Conservation (phyloP, 2,888 invertebrate genomes). For the Caenorhabditis becei region DNA sequence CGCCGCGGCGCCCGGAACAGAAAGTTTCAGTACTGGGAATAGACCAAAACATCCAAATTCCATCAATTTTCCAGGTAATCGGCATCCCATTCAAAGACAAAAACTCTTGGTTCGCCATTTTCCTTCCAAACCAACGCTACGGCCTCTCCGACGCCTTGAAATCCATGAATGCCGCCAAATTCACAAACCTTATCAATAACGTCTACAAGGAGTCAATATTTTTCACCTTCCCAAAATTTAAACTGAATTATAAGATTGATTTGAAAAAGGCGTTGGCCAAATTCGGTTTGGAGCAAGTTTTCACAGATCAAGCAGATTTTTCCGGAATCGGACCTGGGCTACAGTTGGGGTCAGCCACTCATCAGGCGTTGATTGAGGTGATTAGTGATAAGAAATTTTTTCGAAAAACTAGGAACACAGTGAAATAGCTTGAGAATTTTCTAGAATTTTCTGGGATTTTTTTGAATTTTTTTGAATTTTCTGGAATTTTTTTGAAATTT, state of each 20-base stretch:
- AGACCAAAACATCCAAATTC: background rate
- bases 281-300: conserved; percentile 55
- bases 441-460: too few species aligned
- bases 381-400: background rate
- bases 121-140: conserved; percentile 32
- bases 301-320: conserved; percentile 53
- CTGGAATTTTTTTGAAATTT: too few species aligned
- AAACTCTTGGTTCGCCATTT: conserved; percentile 45
- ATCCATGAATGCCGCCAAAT: conserved; percentile 30
- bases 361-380: conserved; percentile 77
- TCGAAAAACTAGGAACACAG: too few species aligned
- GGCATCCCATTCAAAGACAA: conserved; percentile 57
- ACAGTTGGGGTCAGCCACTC: conserved; percentile 70
- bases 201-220: conserved; percentile 22
- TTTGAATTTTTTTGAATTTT: too few species aligned
- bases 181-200: conserved; percentile 42
- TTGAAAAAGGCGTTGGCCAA: conserved; percentile 44
- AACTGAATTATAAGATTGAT: conserved; percentile 50
- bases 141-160: conserved; percentile 19
- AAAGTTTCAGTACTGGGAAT: too few species aligned
- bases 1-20: background rate
- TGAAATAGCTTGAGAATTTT: background rate
- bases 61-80: conserved; percentile 33
- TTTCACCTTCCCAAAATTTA: conserved; percentile 62
- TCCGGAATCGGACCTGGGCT: conserved; percentile 63